Evolutionary conservation across 2,113 vertebrate species (phyloP).

Genomic region (Lutjanus erythropterus): DNA sequence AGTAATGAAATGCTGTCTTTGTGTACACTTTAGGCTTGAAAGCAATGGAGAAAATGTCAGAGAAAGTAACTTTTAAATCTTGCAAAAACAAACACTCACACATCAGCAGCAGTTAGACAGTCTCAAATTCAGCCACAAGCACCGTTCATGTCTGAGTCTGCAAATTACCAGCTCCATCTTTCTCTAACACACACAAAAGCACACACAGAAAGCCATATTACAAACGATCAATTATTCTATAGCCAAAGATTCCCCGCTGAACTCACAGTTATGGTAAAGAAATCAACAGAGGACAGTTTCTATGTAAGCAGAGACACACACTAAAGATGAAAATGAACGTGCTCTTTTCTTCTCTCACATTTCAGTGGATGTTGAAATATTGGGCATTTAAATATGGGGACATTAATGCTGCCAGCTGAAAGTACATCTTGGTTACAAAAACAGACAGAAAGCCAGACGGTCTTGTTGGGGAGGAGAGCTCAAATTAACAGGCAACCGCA

Average conservation of each 20-base stretch:
- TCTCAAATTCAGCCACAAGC: slow-evolving; percentile 22
- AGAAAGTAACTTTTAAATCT: slow-evolving; percentile 41
- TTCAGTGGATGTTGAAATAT: slow-evolving; percentile 48
- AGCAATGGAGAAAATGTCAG: slow-evolving; percentile 24
- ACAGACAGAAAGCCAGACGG: slow-evolving; percentile 39
- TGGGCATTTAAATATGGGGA: slow-evolving; percentile 29
- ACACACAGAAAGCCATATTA: slow-evolving; percentile 7
- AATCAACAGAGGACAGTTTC: slow-evolving; percentile 30
- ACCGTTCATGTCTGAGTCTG: slow-evolving; percentile 2
- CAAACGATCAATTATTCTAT: slow-evolving; percentile 10
- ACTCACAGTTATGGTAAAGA: slow-evolving; percentile 44
- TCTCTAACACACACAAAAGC: slow-evolving; percentile 11
- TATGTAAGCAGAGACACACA: slow-evolving; percentile 4
- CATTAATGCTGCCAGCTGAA: slow-evolving; percentile 34
- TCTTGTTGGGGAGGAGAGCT: slow-evolving; percentile 8
- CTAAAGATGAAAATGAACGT: slow-evolving; percentile 35
- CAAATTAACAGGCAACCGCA: slow-evolving; percentile 34
- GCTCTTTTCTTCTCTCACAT: slow-evolving; percentile 41
- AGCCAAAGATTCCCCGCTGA: slow-evolving; percentile 12
- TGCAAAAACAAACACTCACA: slow-evolving; percentile 40
- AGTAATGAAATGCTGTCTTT: slow-evolving; percentile 44
- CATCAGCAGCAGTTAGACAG: slow-evolving; percentile 21
- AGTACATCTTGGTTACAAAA: slow-evolving; percentile 42
- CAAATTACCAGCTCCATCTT: background rate
- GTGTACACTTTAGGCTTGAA: slow-evolving; percentile 29